These are phyloP conservation scores for Drosophila obscura DNA, from an alignment of 1,140 invertebrate genomes.

Conservation along the genomic window DNA sequence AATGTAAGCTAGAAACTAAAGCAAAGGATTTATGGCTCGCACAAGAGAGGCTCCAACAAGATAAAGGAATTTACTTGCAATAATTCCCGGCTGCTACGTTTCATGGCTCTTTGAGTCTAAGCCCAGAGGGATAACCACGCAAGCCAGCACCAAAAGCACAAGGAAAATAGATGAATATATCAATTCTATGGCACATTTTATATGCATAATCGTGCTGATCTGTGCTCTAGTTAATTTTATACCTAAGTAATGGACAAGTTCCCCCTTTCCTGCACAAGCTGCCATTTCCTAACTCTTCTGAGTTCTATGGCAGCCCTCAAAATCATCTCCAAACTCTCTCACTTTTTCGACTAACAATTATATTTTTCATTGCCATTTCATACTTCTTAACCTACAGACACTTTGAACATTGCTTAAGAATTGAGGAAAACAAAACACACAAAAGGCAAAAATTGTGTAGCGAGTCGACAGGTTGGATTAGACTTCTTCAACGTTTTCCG, in stretches of 20 bases:
- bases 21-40: not conserved
- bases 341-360: conserved; percentile 18
- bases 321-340: too few relatives aligned
- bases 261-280: too few relatives aligned
- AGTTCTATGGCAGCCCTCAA: too few relatives aligned
- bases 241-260: too few relatives aligned
- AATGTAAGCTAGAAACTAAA: conserved; percentile 33
- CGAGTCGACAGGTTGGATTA: conserved; percentile 5
- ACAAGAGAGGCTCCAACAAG: not conserved
- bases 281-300: too few relatives aligned
- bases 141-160: too few relatives aligned
- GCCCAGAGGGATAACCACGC: too few relatives aligned
- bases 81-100: too few relatives aligned
- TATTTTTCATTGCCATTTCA: conserved; percentile 29
- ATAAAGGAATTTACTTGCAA: too few relatives aligned
- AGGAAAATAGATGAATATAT: too few relatives aligned
- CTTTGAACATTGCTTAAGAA: conserved; percentile 29
- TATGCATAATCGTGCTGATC: too few relatives aligned
- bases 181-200: too few relatives aligned
- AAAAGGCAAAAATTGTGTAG: conserved; percentile 8
- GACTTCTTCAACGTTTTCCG: conserved; percentile 42
- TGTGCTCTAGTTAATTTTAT: not conserved
- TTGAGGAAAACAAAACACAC: conserved; percentile 19
- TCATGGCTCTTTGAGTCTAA: not conserved
- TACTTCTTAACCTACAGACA: conserved; percentile 44